Conservation (phyloP, 2,113 vertebrate species). For the human region DNA sequence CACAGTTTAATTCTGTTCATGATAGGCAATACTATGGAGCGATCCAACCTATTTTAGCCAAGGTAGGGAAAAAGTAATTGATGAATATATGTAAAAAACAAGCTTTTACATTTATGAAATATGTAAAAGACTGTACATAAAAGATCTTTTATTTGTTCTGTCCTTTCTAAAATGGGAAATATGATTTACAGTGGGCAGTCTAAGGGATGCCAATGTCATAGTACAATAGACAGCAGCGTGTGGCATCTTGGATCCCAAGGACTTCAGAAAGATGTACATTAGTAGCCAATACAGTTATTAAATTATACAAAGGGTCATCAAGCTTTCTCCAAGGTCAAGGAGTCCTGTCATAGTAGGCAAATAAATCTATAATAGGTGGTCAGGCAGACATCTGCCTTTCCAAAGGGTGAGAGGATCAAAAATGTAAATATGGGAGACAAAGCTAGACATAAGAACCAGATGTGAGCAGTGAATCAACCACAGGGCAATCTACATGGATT, state of each 20-base stretch:
- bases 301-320: neutral
- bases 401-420: neutral
- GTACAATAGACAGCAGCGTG: accelerated
- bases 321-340: neutral
- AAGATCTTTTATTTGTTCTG: neutral
- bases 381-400: neutral
- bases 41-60: neutral
- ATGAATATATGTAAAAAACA: neutral
- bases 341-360: neutral
- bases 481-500: neutral
- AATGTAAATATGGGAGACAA: neutral
- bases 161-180: neutral
- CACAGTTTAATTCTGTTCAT: neutral
- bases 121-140: neutral
- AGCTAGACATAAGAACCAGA: neutral
- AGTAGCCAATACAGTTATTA: neutral
- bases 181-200: neutral
- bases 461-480: neutral
- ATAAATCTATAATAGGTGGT: neutral
- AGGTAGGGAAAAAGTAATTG: neutral
- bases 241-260: neutral
- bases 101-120: neutral
- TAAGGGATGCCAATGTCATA: neutral
- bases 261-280: neutral
- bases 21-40: neutral